Percentiles rank a stretch among this genome's conserved stretches.
Conservation (phyloP, 2,113 vertebrate genomes). For the Antigone vipio region DNA sequence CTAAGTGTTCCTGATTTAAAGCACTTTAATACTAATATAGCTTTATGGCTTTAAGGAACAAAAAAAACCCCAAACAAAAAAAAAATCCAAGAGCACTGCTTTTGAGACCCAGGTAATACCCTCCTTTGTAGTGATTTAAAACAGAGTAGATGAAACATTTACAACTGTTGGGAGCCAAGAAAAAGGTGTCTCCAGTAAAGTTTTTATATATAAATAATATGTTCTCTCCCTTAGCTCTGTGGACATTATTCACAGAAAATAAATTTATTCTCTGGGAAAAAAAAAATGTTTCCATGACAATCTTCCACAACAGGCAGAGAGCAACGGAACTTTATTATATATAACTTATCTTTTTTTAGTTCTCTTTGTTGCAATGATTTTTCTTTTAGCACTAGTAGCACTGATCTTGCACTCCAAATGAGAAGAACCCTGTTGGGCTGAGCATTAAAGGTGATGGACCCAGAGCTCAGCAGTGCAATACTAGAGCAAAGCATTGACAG, state of each 20-base stretch:
- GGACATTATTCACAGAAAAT: slow-evolving; percentile 50
- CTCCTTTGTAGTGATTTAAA: slow-evolving; percentile 16
- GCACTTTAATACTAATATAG: neutral
- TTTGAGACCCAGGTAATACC: neutral
- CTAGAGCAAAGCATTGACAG: neutral
- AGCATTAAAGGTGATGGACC: neutral
- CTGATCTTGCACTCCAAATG: neutral
- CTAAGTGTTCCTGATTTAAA: neutral
- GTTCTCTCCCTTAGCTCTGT: neutral
- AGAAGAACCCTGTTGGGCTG: neutral
- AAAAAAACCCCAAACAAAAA: neutral
- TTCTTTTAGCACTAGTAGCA: neutral
- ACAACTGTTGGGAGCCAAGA: neutral
- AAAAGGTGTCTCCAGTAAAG: slow-evolving; percentile 1
- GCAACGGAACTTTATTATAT: slow-evolving; percentile 56
- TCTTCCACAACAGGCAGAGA: slow-evolving; percentile 57
- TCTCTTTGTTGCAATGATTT: slow-evolving; percentile 16
- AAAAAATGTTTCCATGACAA: slow-evolving; percentile 67
- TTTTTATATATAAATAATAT: slow-evolving; percentile 1
- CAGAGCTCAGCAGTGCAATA: neutral
- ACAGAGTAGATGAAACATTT: slow-evolving; percentile 18
- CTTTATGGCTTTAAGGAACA: neutral
- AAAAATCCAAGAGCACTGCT: neutral
- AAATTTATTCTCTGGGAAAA: slow-evolving; percentile 32
- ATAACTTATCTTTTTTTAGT: slow-evolving; percentile 61